Percentiles rank a stretch among this genome's conserved stretches.
Conservation (phyloP, 1,140 invertebrate species). For the Drosophila athabasca region DNA sequence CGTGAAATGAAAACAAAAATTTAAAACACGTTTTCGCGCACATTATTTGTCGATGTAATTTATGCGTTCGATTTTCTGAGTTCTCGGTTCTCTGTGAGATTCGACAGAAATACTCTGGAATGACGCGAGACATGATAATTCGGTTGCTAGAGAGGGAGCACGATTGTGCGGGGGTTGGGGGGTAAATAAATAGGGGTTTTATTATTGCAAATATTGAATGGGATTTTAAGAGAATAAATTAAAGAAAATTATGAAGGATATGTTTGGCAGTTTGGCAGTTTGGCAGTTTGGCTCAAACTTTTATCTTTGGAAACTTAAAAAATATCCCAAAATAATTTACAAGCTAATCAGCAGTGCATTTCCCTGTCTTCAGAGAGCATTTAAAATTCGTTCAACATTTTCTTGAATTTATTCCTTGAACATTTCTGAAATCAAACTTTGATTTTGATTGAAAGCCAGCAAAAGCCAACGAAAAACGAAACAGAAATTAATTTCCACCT, state of each 20-base stretch:
- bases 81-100: constrained; percentile 24
- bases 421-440: constrained; percentile 45
- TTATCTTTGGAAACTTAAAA: no score
- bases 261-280: no score
- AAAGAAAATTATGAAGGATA: no score
- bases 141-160: no score
- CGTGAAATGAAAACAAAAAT: constrained; percentile 77
- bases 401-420: constrained; percentile 20
- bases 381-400: constrained; percentile 9
- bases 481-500: constrained; percentile 77
- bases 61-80: constrained; percentile 77
- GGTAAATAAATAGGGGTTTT: no score
- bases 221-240: no score
- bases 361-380: constrained; percentile 37
- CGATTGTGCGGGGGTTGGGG: no score
- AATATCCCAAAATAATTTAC: no score
- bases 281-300: no score
- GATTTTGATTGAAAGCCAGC: constrained; percentile 75
- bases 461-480: constrained; percentile 32
- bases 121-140: neutral
- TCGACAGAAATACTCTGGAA: constrained; percentile 41
- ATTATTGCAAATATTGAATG: neutral
- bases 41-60: constrained; percentile 71
- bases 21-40: constrained; percentile 81
- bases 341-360: no score